Conservation (phyloP, 2,797 vertebrate species). For the Cercopithecus mitis region DNA sequence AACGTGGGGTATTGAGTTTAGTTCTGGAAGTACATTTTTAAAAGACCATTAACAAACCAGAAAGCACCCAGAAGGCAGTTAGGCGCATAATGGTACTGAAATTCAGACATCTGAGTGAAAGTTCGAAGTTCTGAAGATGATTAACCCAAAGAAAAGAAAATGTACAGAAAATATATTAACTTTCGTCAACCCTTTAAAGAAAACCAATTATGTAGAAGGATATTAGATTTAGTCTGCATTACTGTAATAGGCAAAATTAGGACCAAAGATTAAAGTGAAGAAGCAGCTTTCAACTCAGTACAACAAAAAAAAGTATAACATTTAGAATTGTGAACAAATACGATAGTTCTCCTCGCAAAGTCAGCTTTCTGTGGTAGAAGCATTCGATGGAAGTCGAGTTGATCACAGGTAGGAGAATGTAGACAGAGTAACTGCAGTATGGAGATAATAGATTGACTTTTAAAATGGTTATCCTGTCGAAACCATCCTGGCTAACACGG, state of each 20-base stretch:
- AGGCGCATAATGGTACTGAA: not conserved
- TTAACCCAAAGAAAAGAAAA: conserved; percentile 5
- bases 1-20: not conserved
- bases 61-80: not conserved
- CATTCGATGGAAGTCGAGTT: not conserved
- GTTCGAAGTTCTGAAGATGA: not conserved
- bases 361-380: not conserved
- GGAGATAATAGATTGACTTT: not conserved
- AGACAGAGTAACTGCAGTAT: not conserved
- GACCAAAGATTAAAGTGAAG: not conserved
- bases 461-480: not conserved
- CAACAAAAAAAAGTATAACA: not conserved
- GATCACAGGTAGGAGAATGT: not conserved
- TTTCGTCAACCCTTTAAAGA: not conserved
- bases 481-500: no score
- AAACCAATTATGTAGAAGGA: not conserved
- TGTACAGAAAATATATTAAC: not conserved
- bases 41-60: not conserved
- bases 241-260: not conserved
- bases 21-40: not conserved
- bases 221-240: not conserved
- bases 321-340: not conserved
- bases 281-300: not conserved
- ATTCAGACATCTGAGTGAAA: not conserved
- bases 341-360: not conserved